Evolutionary conservation across 2,113 vertebrate species (phyloP).

Genomic region (Typhlomys cinereus): DNA sequence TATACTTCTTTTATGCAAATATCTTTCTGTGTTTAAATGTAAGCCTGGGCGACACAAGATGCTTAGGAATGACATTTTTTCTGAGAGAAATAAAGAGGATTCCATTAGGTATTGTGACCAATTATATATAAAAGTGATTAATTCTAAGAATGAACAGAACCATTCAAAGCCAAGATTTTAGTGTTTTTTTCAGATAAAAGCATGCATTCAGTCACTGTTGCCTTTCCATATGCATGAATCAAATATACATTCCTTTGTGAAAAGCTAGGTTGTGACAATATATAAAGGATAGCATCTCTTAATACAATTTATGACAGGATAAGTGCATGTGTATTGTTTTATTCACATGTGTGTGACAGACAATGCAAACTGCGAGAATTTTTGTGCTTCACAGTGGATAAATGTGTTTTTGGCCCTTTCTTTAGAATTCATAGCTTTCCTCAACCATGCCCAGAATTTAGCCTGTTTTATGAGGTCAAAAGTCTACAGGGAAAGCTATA

Average conservation of each 20-base stretch:
- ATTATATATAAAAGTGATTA: not conserved
- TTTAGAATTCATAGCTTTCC: not conserved
- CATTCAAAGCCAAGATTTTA: not conserved
- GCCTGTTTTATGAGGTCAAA: not conserved
- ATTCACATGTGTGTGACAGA: not conserved
- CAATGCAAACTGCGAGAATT: not conserved
- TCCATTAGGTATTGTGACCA: not conserved
- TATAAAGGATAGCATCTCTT: not conserved
- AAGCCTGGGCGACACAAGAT: not conserved
- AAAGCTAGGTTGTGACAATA: not conserved
- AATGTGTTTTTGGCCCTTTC: not conserved
- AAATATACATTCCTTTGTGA: not conserved
- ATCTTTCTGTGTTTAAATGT: not conserved
- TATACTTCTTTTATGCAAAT: not conserved
- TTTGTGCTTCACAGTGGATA: not conserved
- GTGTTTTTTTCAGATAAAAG: not conserved
- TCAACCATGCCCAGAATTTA: accelerated
- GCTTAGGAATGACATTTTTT: not conserved
- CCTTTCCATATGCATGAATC: not conserved
- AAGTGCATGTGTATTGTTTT: not conserved
- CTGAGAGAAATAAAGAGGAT: not conserved
- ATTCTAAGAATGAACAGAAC: not conserved
- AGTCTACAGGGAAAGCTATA: accelerated
- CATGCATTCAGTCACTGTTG: not conserved
- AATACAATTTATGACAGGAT: not conserved